Evolutionary conservation across 1,140 invertebrate genomes (phyloP), one percentile per base, ranked within the genome.

Genomic region (Popillia japonica): DNA sequence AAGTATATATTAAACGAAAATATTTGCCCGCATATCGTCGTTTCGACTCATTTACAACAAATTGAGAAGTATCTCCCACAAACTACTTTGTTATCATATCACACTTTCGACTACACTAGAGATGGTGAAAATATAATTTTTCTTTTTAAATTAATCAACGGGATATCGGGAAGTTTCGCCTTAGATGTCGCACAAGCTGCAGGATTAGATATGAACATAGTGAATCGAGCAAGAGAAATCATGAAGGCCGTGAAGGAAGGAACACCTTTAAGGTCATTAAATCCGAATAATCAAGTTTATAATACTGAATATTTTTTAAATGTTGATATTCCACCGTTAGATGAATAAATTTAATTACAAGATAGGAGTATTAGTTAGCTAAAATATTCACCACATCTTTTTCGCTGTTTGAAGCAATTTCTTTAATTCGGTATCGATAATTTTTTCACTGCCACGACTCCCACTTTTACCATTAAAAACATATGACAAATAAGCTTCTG

Each of bases 21-120:
- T 0, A 74, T 88, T 11, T 94, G 92, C 85, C 95, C 95, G 6
- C 93, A 95, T 83, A 84, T 96, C 0, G 89, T 96, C 44, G 87
- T 94, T 1, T 91, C 94, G 0, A 96, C 95, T 14, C 95, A 97
- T 86, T 94, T 93, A 82, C 90, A 93, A 79, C 87, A 90, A 23
- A 86, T 96, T 4, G 82, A 90, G 0, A 85, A 90, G 22, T 88
- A 91, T 78, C 84, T 94, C 4, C 90, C 91, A 34, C 89, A 91
- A 81, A 84, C 85, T 64, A 87, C 95, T 2, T 84, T 96, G 8
- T 85, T 96, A 61, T 90, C 95, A 77, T 83, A 83, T 78, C 77
- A 81, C 23, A 85, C 82, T 77, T 84, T 85, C 82, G 77, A 81
- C 10, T 81, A 85, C 61, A 81, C 78, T n/a, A 77, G 76, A 40